A percentile compares a stretch with the other conserved stretches of the same genome.
These are phyloP conservation scores for Phrynocephalus versicolor DNA, from an alignment of 2,113 vertebrate species.

Conservation along the genomic window DNA sequence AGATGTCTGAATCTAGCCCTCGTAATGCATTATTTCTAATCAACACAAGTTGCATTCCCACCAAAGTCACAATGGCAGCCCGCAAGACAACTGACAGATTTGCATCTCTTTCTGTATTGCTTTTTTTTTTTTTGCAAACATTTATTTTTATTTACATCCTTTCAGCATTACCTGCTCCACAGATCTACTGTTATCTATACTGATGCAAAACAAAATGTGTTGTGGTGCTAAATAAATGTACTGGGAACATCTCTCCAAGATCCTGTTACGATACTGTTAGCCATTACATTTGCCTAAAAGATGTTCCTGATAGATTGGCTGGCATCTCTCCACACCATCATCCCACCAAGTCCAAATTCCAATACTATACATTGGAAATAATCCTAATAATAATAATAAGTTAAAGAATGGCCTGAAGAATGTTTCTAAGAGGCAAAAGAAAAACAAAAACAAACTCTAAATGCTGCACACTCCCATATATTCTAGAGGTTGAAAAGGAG, in stretches of 20 bases:
- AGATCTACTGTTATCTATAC: slow-evolving; percentile 24
- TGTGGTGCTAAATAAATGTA: not conserved
- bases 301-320: not conserved
- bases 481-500: slow-evolving; percentile 69
- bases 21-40: slow-evolving; percentile 39
- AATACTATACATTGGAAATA: slow-evolving; percentile 66
- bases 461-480: slow-evolving; percentile 59
- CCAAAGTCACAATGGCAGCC: slow-evolving; percentile 2
- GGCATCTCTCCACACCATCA: slow-evolving; percentile 36
- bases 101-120: slow-evolving; percentile 3
- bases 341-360: slow-evolving; percentile 58
- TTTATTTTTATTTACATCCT: slow-evolving; percentile 29
- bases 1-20: not conserved
- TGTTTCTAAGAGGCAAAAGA: slow-evolving; percentile 50
- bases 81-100: not conserved
- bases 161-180: slow-evolving; percentile 37
- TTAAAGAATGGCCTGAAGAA: slow-evolving; percentile 73
- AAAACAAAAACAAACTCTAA: slow-evolving; percentile 59
- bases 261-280: not conserved
- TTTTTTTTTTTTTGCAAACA: slow-evolving; percentile 9
- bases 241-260: not conserved
- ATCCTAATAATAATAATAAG: slow-evolving; percentile 65
- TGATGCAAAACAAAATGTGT: slow-evolving; percentile 29
- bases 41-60: slow-evolving; percentile 4
- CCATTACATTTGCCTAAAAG: not conserved